Base-by-base conservation (phyloP, 2,888 invertebrate genomes). In the Dryobotodes eremita region DNA sequence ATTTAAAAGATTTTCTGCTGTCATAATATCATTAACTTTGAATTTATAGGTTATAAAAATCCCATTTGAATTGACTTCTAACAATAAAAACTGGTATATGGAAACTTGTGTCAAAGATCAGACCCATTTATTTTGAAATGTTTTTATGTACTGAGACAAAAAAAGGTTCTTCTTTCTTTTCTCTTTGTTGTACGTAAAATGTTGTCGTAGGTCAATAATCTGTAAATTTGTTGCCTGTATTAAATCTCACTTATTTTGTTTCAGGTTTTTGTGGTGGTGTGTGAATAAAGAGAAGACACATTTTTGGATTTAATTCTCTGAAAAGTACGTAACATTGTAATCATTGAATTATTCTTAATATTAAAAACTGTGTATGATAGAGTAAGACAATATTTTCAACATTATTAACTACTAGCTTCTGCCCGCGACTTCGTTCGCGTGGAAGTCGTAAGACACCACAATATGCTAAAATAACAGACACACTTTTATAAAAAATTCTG, bases 31-130 rank as follows among this genome's bases (percentile, higher is more conserved):
- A 88, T 80, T 79, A 86, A 68, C 0, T 65, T 78, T 53, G 42
- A 79, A 86, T 82, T 82, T 80, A 86, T 79, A 72, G 55, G 62
- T 70, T 71, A 71, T 82, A 76, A 83, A 85, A 71, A 62, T 53
- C 53, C 61, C 68, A 76, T 82, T 86, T 36, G 46, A 68, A 74
- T 76, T 75, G 79, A 79, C 74, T 75, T 72, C 53, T 59, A 65
- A 76, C 42, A 82, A 64, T 75, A 76, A 78, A 77, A 77, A 59
- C 65, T 77, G 50, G 61, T 73, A 76, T 82, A 81, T 72, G 53
- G 31, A 64, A 80, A 66, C 50, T 31, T 50, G 55, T 79, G 73
- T 76, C 74, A 76, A 71, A 78, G 79, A 79, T 85, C 74, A 75
- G 46, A 64, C 17, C 31, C 46, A 57, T 82, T 75, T 62, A 55